Conservation (phyloP, 2,113 vertebrate species). For the Chionodraco myersi region DNA sequence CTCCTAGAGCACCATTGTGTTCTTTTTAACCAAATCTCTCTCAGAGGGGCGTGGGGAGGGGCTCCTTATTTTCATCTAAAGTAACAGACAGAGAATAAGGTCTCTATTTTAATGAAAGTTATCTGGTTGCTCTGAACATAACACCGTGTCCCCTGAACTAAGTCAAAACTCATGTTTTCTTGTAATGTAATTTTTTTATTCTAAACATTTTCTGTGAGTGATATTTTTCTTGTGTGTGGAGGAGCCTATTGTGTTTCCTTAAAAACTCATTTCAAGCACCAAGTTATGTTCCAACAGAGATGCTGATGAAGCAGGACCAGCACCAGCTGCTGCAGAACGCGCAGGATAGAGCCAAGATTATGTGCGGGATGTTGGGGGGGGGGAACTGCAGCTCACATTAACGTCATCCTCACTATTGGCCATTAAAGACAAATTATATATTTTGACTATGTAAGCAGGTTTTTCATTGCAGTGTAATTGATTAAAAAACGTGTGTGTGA, state of each 20-base stretch:
- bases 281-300: constrained; percentile 35
- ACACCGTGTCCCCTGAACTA: not conserved
- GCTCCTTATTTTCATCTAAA: no score
- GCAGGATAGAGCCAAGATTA: constrained; percentile 10
- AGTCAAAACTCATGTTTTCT: not conserved
- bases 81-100: not conserved
- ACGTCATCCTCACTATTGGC: not conserved
- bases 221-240: constrained; percentile 8
- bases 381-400: not conserved
- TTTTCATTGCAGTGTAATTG: not conserved
- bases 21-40: no score
- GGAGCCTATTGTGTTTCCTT: constrained; percentile 26
- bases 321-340: constrained; percentile 44
- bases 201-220: not conserved
- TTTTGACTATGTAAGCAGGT: constrained; percentile 4
- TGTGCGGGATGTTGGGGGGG: not conserved
- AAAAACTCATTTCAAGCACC: constrained; percentile 43
- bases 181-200: not conserved
- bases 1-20: no score
- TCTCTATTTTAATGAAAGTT: not conserved
- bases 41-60: no score
- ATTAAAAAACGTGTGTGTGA: not conserved
- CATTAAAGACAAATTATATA: not conserved
- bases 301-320: constrained; percentile 63
- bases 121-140: not conserved